Evolutionary conservation across 2,888 invertebrate genomes (phyloP), one percentile per base, ranked within the genome.

Genomic region (Anthophora plumipes): DNA sequence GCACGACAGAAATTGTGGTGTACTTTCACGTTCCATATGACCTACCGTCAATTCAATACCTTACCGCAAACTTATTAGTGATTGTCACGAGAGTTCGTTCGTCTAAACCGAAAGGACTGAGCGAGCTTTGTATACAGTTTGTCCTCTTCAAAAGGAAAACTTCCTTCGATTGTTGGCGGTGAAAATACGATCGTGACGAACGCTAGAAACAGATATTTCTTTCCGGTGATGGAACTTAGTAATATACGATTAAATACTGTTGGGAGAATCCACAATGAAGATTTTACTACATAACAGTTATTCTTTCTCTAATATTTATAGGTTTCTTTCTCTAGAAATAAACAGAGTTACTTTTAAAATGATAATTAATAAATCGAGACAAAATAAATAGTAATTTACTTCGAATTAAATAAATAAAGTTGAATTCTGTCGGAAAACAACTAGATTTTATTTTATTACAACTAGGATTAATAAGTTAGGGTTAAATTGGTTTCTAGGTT

Each of bases 31-130:
- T 77, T 81, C 73, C 70, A 60, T 77, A 72, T 76, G 85, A 86
- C 77, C 77, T 73, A 61, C 50, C 82, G 77, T 74, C 72, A 54
- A 82, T 85, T 84, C 76, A 84, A 73, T 84, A 61, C 63, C 66
- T 64, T 68, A 85, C 87, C 87, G 80, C 87, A 85, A 89, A 87
- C 86, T 89, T 85, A 87, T 88, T 89, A 87, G 79, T 78, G 83
- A 81, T 64, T 75, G 79, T 74, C 82, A 84, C 80, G 87, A 73
- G 69, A 64, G 79, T 71, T 61, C 75, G 63, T 66, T 60, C 54
- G 69, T 70, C 71, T 72, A 52, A 74, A 67, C 77, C 61, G 54
- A 75, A 55, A 46, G 46, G 22, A 72, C 31, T 76, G 48, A 64
- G 57, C 76, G 48, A 64, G 57, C 59, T 77, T 83, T 70, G 72